Conservation (phyloP, 2,113 vertebrate genomes). For the Arvicanthis niloticus region DNA sequence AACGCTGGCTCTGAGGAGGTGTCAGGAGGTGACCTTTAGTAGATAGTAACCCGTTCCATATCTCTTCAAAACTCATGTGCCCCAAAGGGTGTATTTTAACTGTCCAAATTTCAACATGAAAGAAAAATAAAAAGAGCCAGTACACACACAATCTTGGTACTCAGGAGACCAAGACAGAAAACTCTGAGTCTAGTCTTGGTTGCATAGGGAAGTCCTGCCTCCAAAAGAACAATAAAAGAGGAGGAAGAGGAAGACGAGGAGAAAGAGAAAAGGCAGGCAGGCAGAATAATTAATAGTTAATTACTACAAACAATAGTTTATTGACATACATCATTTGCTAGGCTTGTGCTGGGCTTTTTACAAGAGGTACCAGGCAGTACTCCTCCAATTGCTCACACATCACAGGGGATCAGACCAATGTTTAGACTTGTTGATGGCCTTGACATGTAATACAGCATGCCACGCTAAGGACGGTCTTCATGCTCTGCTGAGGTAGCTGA, state of each 20-base stretch:
- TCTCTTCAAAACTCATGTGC: slow-evolving; percentile 20
- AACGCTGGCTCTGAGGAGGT: neutral
- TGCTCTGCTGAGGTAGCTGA: neutral
- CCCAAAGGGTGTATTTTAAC: neutral
- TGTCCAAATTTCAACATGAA: neutral
- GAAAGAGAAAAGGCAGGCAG: neutral
- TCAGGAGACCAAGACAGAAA: neutral
- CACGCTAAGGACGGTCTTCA: neutral
- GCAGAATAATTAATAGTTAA: neutral
- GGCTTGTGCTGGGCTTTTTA: neutral
- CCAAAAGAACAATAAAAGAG: neutral
- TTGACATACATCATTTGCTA: neutral
- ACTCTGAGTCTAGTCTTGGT: neutral
- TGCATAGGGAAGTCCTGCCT: neutral
- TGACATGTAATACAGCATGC: fast-evolving
- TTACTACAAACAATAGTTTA: neutral
- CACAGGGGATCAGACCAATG: neutral
- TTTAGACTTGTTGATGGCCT: neutral
- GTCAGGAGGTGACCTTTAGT: neutral
- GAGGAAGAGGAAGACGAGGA: neutral
- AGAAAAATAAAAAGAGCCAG: neutral
- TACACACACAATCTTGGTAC: neutral
- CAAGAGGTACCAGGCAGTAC: neutral
- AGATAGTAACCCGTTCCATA: neutral
- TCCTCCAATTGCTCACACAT: neutral